Evolutionary conservation across 2,113 vertebrate genomes (phyloP).

Genomic region (Hippocampus comes): DNA sequence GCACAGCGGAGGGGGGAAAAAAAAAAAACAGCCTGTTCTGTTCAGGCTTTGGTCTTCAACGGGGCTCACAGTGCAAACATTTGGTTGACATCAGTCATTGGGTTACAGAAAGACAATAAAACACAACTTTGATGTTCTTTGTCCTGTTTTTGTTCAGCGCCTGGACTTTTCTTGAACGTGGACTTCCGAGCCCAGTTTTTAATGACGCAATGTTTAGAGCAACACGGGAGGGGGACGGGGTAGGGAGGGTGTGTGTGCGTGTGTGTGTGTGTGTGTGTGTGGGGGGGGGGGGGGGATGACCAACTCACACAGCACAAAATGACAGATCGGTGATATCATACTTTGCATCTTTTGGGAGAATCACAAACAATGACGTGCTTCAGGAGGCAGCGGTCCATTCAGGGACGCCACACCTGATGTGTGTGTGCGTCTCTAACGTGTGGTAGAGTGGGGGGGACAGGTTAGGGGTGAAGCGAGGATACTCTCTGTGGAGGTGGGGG

Average conservation of each 20-base stretch:
- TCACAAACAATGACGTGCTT: slow-evolving; percentile 50
- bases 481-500: slow-evolving; percentile 72
- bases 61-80: slow-evolving; percentile 51
- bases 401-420: slow-evolving; percentile 83
- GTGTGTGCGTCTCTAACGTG: slow-evolving; percentile 73
- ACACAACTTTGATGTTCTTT: slow-evolving; percentile 29
- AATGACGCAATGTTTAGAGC: slow-evolving; percentile 24
- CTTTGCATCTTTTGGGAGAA: slow-evolving; percentile 33
- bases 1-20: slow-evolving; percentile 29
- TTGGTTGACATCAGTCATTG: slow-evolving; percentile 40
- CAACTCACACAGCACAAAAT: slow-evolving; percentile 46
- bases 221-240: slow-evolving; percentile 18
- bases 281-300: slow-evolving; percentile 5
- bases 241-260: too few species aligned
- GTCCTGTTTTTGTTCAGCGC: slow-evolving; percentile 19
- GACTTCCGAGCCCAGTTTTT: slow-evolving; percentile 29
- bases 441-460: slow-evolving; percentile 91
- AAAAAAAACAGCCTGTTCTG: slow-evolving; percentile 25
- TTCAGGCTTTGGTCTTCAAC: slow-evolving; percentile 14
- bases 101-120: slow-evolving; percentile 24
- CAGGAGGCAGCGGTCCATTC: slow-evolving; percentile 91
- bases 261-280: too few species aligned
- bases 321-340: slow-evolving; percentile 42
- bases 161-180: slow-evolving; percentile 5
- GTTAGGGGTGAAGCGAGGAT: slow-evolving; percentile 81